These are phyloP conservation scores for Melanitta fusca DNA, from an alignment of 2,797 vertebrate species.

Conservation along the genomic window DNA sequence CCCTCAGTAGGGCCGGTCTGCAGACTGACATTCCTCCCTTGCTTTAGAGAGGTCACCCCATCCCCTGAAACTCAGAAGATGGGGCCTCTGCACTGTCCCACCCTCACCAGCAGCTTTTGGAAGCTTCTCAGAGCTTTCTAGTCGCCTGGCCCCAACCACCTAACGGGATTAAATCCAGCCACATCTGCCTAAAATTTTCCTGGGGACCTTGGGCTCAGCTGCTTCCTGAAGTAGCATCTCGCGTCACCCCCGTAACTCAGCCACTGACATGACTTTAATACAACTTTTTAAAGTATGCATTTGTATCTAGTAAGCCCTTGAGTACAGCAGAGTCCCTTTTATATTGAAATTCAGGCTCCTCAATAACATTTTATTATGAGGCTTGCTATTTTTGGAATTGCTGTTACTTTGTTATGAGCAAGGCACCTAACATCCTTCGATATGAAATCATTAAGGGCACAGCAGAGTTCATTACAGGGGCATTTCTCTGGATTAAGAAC, in stretches of 20 bases:
- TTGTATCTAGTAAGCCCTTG: slow-evolving; percentile 74
- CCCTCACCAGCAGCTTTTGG: not conserved
- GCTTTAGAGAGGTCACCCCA: not conserved
- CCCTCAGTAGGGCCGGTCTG: not conserved
- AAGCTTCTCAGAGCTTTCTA: not conserved
- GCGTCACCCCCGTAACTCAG: not conserved
- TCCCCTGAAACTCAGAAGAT: not conserved
- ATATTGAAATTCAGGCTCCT: slow-evolving; percentile 75
- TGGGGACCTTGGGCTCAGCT: slow-evolving; percentile 3
- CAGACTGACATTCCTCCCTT: not conserved
- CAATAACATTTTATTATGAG: slow-evolving; percentile 76
- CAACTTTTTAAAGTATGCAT: slow-evolving; percentile 61
- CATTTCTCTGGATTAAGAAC: slow-evolving; percentile 75
- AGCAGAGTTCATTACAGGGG: slow-evolving; percentile 76
- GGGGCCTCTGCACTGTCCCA: not conserved
- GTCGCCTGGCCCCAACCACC: not conserved
- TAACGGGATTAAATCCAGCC: slow-evolving; percentile 9
- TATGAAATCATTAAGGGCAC: slow-evolving; percentile 70
- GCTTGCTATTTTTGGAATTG: slow-evolving; percentile 71
- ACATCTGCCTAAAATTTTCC: slow-evolving; percentile 34
- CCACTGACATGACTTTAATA: slow-evolving; percentile 43
- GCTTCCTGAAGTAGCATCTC: slow-evolving; percentile 3
- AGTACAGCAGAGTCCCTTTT: slow-evolving; percentile 71
- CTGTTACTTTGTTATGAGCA: slow-evolving; percentile 66
- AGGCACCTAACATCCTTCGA: slow-evolving; percentile 58